A percentile compares a stretch with the other conserved stretches of the same genome.
These are phyloP conservation scores for Syngnathus typhle DNA, from an alignment of 2,113 vertebrate genomes.

Conservation along the genomic window DNA sequence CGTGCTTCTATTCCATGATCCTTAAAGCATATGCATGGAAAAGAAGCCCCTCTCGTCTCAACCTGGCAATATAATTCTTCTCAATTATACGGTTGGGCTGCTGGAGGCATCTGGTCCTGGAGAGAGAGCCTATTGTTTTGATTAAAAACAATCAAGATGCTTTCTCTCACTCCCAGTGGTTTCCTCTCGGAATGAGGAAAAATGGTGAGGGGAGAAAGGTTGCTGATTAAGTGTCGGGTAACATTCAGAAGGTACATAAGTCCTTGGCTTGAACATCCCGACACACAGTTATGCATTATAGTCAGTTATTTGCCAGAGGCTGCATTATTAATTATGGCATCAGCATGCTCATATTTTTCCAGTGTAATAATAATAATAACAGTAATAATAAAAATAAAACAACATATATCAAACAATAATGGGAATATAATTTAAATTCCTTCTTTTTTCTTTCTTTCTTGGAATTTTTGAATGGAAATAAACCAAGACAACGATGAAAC, in stretches of 20 bases:
- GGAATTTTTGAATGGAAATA: too few species aligned
- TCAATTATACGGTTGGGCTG: slow-evolving; percentile 45
- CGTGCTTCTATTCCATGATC: slow-evolving; percentile 2
- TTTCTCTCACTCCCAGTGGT: slow-evolving; percentile 33
- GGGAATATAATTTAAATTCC: too few species aligned
- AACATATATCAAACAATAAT: too few species aligned
- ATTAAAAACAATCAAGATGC: slow-evolving; percentile 58
- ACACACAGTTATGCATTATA: background rate
- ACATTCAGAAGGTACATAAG: background rate
- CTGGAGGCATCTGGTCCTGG: slow-evolving; percentile 29
- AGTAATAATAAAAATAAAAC: too few species aligned
- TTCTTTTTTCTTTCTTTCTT: too few species aligned
- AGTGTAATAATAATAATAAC: too few species aligned
- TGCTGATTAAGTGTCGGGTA: slow-evolving; percentile 28
- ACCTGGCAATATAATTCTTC: slow-evolving; percentile 50
- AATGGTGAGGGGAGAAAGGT: slow-evolving; percentile 15
- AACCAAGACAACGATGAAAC: too few species aligned
- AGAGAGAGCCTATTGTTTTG: slow-evolving; percentile 47
- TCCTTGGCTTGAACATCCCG: background rate
- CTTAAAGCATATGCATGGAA: slow-evolving; percentile 13
- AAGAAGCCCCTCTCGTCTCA: slow-evolving; percentile 12
- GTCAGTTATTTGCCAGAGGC: background rate
- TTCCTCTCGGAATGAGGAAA: slow-evolving; percentile 31
- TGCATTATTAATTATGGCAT: background rate
- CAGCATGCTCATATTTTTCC: background rate